Conservation (phyloP, 1,140 invertebrate species). For the Dreissena polymorpha region DNA sequence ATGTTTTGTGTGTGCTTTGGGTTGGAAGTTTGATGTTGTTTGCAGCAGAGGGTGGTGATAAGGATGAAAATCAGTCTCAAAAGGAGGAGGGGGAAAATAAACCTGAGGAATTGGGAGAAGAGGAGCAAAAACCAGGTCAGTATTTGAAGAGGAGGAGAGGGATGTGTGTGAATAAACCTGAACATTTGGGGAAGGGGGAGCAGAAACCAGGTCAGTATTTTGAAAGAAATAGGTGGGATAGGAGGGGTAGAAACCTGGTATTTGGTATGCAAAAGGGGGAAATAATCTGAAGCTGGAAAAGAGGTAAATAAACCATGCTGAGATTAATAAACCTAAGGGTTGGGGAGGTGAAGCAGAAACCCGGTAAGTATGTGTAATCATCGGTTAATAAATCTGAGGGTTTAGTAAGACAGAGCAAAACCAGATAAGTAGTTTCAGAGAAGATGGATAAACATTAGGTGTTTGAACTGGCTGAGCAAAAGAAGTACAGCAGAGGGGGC, state of each 20-base stretch:
- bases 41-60: conserved; percentile 46
- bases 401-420: neutral
- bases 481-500: too few species aligned
- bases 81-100: conserved; percentile 58
- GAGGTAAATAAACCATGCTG: too few species aligned
- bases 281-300: too few species aligned
- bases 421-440: too few species aligned
- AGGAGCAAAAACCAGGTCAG: conserved; percentile 14
- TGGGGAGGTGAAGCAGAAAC: neutral
- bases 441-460: too few species aligned
- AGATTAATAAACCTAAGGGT: neutral
- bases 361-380: too few species aligned
- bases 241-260: too few species aligned
- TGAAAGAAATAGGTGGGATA: neutral
- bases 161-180: neutral
- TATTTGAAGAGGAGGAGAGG: neutral
- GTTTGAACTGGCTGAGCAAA: too few species aligned
- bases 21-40: neutral
- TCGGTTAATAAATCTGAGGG: neutral
- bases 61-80: conserved; percentile 43
- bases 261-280: too few species aligned
- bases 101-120: conserved; percentile 51
- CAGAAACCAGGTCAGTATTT: neutral
- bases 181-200: neutral
- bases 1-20: neutral